Conservation (phyloP, 1,140 invertebrate genomes). For the Drosophila carrolli region DNA sequence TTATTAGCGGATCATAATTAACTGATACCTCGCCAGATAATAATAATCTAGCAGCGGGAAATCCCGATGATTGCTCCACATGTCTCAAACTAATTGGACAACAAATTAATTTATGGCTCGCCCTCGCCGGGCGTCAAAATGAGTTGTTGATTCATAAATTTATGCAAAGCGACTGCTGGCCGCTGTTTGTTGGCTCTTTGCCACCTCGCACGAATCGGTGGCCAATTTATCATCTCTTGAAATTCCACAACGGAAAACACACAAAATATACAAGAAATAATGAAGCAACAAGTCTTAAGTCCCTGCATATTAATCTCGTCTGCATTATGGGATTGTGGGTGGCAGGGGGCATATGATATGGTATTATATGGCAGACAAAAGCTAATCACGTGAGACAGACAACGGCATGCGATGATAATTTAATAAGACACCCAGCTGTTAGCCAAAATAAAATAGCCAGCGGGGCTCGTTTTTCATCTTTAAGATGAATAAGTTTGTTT, state of each 20-base stretch:
- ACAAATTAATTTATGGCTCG: constrained; percentile 74
- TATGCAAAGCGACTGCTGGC: constrained; percentile 61
- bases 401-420: constrained; percentile 64
- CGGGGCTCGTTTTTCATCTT: constrained; percentile 58
- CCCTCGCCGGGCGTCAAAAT: constrained; percentile 67
- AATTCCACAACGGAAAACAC: constrained; percentile 64
- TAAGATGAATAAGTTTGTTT: constrained; percentile 51
- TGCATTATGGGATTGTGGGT: constrained; percentile 21
- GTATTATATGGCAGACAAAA: constrained; percentile 7
- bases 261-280: constrained; percentile 40
- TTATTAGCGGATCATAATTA: constrained; percentile 21
- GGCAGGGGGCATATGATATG: constrained; percentile 23
- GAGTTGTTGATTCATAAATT: constrained; percentile 80
- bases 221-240: constrained; percentile 77
- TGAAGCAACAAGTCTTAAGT: constrained; percentile 66
- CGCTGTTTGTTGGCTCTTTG: constrained; percentile 69
- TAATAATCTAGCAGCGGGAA: constrained; percentile 24
- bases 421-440: constrained; percentile 56
- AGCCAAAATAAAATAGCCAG: constrained; percentile 14
- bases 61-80: constrained; percentile 53
- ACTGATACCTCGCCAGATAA: constrained; percentile 16
- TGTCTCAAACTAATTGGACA: constrained; percentile 74
- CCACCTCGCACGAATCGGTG: constrained; percentile 73
- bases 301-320: constrained; percentile 52
- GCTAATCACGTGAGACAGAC: constrained; percentile 72